Conservation (phyloP, 2,888 invertebrate genomes). For the Agriopis marginaria region DNA sequence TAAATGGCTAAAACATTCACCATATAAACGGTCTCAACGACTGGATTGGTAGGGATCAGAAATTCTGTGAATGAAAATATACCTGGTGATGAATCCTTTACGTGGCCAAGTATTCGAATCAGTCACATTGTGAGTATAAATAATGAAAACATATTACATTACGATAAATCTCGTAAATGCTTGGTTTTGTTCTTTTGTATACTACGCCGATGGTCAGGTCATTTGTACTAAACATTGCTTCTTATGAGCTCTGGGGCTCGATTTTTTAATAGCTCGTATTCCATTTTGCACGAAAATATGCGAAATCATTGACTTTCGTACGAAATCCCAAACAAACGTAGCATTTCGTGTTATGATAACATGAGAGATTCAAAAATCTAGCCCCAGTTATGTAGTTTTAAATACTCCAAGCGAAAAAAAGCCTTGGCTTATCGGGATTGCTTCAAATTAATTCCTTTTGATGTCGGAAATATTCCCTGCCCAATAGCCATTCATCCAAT, state of each 20-base stretch:
- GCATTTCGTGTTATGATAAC: too few relatives aligned
- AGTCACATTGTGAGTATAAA: neutral
- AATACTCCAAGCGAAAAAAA: neutral
- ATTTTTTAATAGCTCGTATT: neutral
- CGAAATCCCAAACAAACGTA: too few relatives aligned
- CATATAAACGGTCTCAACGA: slow-evolving; percentile 13
- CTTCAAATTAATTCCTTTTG: slow-evolving; percentile 10
- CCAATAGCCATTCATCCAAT: slow-evolving; percentile 27
- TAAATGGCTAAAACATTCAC: slow-evolving; percentile 46
- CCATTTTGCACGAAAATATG: neutral
- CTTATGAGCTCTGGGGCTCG: too few relatives aligned
- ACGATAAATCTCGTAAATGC: slow-evolving; percentile 4
- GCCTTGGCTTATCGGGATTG: neutral
- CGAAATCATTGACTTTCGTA: too few relatives aligned
- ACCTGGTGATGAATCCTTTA: slow-evolving; percentile 3
- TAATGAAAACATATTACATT: slow-evolving; percentile 1
- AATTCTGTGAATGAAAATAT: slow-evolving; percentile 16
- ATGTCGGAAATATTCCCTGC: slow-evolving; percentile 17
- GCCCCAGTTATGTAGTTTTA: too few relatives aligned
- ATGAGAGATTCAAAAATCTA: too few relatives aligned
- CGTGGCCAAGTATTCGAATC: neutral
- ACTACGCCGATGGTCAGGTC: neutral
- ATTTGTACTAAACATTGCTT: neutral
- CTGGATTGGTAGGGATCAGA: neutral
- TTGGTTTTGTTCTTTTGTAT: slow-evolving; percentile 5